A percentile compares a stretch with the other conserved stretches of the same genome.
phyloP scores from a whole-genome alignment of 2,113 vertebrate genomes.

The Saguinus imperator region DNA sequence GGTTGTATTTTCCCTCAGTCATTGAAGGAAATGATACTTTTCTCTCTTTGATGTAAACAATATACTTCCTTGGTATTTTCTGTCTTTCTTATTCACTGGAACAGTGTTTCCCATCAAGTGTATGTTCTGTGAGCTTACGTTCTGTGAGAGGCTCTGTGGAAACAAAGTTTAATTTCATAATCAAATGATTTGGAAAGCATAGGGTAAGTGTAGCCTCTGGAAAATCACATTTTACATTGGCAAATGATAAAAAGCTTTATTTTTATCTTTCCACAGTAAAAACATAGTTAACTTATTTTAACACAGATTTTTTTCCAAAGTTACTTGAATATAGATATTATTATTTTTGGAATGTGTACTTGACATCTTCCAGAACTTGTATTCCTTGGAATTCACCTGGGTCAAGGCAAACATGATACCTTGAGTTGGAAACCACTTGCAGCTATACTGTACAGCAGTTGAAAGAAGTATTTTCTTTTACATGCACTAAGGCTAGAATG shows the following conservation, averaged over 20 bases:
- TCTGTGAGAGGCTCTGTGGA: background rate
- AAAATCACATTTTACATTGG: background rate
- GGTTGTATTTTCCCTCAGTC: background rate
- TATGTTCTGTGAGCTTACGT: background rate
- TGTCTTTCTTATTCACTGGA: background rate
- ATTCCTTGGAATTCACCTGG: background rate
- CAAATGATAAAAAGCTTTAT: background rate
- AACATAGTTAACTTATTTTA: background rate
- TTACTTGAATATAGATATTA: background rate
- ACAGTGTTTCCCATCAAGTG: background rate
- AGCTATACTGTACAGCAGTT: background rate
- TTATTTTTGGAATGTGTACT: background rate
- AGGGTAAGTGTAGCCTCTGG: background rate
- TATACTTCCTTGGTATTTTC: background rate
- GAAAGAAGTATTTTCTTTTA: background rate
- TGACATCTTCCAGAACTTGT: background rate
- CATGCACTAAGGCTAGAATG: background rate
- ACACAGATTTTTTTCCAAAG: background rate
- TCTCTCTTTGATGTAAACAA: background rate
- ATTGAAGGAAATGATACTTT: background rate
- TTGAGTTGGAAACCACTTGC: background rate
- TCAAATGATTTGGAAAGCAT: constrained; percentile 8
- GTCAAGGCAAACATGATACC: background rate
- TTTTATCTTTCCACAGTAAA: background rate
- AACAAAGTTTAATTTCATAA: background rate